Evolutionary conservation across 2,797 vertebrate genomes (phyloP), one percentile per base, ranked within the genome.

Genomic region (Mionectes olivaceus): DNA sequence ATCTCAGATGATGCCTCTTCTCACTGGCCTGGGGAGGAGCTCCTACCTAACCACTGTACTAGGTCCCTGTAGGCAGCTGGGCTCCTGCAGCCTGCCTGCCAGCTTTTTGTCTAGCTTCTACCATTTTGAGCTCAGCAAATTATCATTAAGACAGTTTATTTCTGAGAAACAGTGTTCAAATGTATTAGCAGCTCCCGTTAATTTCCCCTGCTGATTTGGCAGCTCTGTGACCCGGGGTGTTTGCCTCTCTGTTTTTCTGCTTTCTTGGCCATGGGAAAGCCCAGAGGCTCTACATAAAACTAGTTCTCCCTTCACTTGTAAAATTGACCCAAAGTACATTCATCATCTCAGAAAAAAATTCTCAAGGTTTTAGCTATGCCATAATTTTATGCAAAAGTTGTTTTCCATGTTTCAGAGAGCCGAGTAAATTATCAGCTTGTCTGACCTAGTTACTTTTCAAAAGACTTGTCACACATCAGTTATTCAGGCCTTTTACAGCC

Each of bases 391-490:
- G 44, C 63, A 50, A 61, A 79, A 37, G 47, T 41, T 73, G 47
- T 82, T 92, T 82, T 67, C 55, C 5, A 0, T 32, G 28, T 77
- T 84, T 77, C 2, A 0, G 59, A 80, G 56, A 88, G 50, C 65
- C 39, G 57, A 69, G 39, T 71, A 92, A 83, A 83, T 71, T 13
- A 74, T 64, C 25, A 13, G 32, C 69, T 70, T 44, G 32, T 83
- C 88, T 94, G 95, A 91, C 90, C 87, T 79, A 81, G 69, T 92
- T 93, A 44, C 25, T 85, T 68, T 50, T 83, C 55, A 49, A 56
- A 93, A 88, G 69, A 67, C 59, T 77, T 84, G 73, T 43, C 17
- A 1, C 35, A n/a, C 77, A 39, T 64, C 41, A 28, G 35, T 44
- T 90, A 55, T 74, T 88, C 83, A 7, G 84, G 50, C n/a, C 83